Base-by-base conservation (phyloP, 2,888 invertebrate species). In the Hipparchia semele region DNA sequence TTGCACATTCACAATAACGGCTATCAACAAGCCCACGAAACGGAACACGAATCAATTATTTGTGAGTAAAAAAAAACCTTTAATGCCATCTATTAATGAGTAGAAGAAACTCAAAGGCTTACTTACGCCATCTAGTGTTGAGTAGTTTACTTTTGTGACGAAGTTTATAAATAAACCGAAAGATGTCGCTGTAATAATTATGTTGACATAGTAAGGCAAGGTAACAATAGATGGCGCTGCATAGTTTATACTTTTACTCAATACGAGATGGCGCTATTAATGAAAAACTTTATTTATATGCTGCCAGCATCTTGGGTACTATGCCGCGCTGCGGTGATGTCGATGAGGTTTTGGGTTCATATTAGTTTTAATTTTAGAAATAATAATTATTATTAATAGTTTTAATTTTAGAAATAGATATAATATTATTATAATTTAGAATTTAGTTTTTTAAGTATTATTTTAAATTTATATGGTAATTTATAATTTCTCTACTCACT, bases 1-100 rank as follows among this genome's bases (percentile, higher is more conserved):
- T 83, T 94, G 0, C 94, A 94, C 79, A 92, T 94, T 12, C 94
- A 94, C 75, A 91, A 90, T 13, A 85, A 86, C 0, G 86, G 86
- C 0, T 79, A 82, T 6, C 78, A 79, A 6, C 78, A 79, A 6
- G 81, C 81, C 0, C 82, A 81, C 8, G 82, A 23, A 7, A 54
- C 51, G n/a, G 70, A 64, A 13, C 64, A 70, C 12, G 81, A 78
- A 51, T 77, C 80, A 8, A 74, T 23, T 58, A 58, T 77, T 71
- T 74, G 81, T 81, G 75, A 77, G 80, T 71, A 62, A 23, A 56
- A 69, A 69, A 6, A 6, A 51, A n/a, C 10, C n/a, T 1, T 53
- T 12, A 74, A 23, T 73, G 79, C 60, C 79, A 79, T 77, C 79
- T 81, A 66, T 53, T 71, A 56, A 3, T n/a, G 13, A 77, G 13